Conservation (phyloP, 2,113 vertebrate genomes). For the Equus quagga region DNA sequence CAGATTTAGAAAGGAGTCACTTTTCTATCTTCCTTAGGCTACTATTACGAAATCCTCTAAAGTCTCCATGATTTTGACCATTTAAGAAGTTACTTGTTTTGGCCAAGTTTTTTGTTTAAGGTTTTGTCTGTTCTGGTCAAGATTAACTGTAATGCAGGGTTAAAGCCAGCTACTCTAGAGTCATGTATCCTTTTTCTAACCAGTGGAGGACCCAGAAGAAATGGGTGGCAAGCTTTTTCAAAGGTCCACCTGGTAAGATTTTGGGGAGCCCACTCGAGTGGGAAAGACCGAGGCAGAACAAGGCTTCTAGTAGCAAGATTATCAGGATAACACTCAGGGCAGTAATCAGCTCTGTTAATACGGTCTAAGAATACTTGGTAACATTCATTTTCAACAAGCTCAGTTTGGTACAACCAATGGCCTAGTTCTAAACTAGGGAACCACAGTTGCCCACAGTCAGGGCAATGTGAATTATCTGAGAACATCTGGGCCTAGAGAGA, state of each 20-base stretch:
- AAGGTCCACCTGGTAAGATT: constrained; percentile 82
- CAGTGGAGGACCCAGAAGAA: constrained; percentile 81
- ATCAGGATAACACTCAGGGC: constrained; percentile 82
- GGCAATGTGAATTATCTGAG: constrained; percentile 80
- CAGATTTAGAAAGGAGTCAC: constrained; percentile 52
- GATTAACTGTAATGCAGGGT: constrained; percentile 78
- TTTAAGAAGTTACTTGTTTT: constrained; percentile 65
- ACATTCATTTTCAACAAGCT: constrained; percentile 82
- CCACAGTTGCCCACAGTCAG: constrained; percentile 81
- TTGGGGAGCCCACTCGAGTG: constrained; percentile 81
- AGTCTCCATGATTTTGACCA: constrained; percentile 5
- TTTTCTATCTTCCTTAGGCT: constrained; percentile 42
- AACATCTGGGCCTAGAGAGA: constrained; percentile 73
- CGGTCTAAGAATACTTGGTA: constrained; percentile 82
- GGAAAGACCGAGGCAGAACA: constrained; percentile 81
- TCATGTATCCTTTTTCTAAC: constrained; percentile 80
- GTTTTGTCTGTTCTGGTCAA: constrained; percentile 81
- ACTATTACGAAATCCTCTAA: constrained; percentile 19
- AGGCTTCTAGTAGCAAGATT: constrained; percentile 80
- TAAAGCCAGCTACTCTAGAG: constrained; percentile 80
- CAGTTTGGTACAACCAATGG: constrained; percentile 82
- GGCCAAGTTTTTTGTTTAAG: constrained; percentile 81
- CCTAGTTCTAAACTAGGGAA: constrained; percentile 82
- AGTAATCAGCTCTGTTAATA: constrained; percentile 81
- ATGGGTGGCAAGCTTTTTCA: constrained; percentile 82